Evolutionary conservation across 2,888 invertebrate genomes (phyloP), one percentile per base, ranked within the genome.

Genomic region (Pterobdella sp.): DNA sequence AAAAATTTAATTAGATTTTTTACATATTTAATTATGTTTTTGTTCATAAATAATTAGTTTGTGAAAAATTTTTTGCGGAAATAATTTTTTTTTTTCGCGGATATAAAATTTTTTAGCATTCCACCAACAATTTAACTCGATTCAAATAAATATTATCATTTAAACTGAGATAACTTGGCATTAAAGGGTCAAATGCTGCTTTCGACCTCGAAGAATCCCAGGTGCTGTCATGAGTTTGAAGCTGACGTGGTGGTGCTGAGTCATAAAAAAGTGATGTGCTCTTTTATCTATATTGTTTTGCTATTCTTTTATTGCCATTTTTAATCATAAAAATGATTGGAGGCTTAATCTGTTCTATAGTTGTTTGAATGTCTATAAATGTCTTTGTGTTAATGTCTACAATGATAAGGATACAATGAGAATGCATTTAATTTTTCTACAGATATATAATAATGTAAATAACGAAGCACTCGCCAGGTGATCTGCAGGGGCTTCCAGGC

Each of bases 401-500:
- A 49, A 49, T 18, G n/a, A 49, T 49, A 49, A 49, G n/a, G n/a
- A n/a, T n/a, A n/a, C 52, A 49, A 49, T 18, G 52, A 18, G 14
- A 49, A 49, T 18, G 14, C 52, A 49, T 49, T 18, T 18, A 49
- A 49, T 49, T 14, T 18, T 18, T 18, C 10, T 14, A 67, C 67
- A 67, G 4, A 32, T n/a, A 67, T n/a, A 67, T 34, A 35, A 14
- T 31, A 22, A 67, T 10, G 32, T 34, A 67, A 26, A 67, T n/a
- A 35, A 7, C 14, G 31, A 31, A 7, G 7, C 67, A 35, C 35
- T 31, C 67, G 26, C 29, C 65, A 65, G 65, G 77, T 78, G 73
- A 80, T 82, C 73, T 79, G 81, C 69, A 79, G 77, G 32, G 86
- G 86, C 36, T 87, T 86, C 79, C 86, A 86, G 80, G 91, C 93